A percentile compares a stretch with the other conserved stretches of the same genome.
These are phyloP conservation scores for Alsophila aescularia DNA, from an alignment of 2,888 invertebrate species.

Conservation along the genomic window DNA sequence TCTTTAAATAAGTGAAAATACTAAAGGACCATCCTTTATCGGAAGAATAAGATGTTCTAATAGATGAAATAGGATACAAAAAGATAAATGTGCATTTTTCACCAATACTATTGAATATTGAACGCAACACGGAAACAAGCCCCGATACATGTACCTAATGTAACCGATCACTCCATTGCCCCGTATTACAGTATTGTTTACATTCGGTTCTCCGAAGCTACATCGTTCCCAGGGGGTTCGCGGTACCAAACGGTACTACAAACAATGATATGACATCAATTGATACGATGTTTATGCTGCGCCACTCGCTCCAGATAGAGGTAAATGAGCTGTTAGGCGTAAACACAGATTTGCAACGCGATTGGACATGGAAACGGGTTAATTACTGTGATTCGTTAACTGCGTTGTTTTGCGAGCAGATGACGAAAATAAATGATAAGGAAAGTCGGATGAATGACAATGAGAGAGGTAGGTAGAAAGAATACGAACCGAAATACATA, in stretches of 20 bases:
- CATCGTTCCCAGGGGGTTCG: conserved; percentile 51
- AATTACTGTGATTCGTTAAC: conserved; percentile 16
- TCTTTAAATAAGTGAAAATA: no score
- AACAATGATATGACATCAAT: conserved; percentile 55
- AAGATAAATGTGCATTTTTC: background rate
- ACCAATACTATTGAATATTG: conserved; percentile 21
- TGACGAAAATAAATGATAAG: conserved; percentile 6
- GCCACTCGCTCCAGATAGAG: conserved; percentile 33
- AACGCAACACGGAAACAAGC: conserved; percentile 44
- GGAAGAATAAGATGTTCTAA: no score
- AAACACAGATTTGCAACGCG: conserved; percentile 28
- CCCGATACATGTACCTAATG: conserved; percentile 49
- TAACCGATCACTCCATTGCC: conserved; percentile 62
- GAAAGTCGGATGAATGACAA: background rate
- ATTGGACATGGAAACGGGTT: conserved; percentile 16
- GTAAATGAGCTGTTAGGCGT: conserved; percentile 42
- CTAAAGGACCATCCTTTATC: no score
- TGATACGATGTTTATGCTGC: conserved; percentile 42
- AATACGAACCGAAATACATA: background rate
- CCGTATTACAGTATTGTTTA: conserved; percentile 58
- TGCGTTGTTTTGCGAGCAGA: conserved; percentile 2
- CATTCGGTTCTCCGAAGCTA: conserved; percentile 49
- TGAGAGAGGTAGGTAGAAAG: no score
- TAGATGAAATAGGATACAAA: no score
- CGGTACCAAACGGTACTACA: conserved; percentile 52